phyloP scores from a whole-genome alignment of 2,113 vertebrate genomes.

The Anarrhichthys ocellatus region DNA sequence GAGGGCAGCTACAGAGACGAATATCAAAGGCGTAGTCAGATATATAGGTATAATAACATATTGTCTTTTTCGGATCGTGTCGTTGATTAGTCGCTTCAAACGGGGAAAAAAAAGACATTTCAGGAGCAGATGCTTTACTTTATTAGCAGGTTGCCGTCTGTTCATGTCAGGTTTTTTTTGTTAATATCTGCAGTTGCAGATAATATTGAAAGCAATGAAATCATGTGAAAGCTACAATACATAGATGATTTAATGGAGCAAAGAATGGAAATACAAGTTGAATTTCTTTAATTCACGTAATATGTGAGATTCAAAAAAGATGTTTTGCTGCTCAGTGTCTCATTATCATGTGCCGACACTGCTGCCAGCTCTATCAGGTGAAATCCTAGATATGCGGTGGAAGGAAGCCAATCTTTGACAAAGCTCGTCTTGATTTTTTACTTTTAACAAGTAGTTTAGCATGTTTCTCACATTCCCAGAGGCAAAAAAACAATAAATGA shows the following conservation, averaged over 20 bases:
- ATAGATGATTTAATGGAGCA: constrained; percentile 2
- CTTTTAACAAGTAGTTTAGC: constrained; percentile 40
- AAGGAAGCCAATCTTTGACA: constrained; percentile 14
- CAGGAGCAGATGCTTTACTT: constrained; percentile 36
- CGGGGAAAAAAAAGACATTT: constrained; percentile 1
- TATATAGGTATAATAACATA: constrained; percentile 35
- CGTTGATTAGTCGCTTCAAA: constrained; percentile 19
- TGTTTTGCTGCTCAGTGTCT: neutral
- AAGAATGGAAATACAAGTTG: neutral
- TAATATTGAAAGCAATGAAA: constrained; percentile 3
- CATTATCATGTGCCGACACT: neutral
- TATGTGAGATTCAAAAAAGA: neutral
- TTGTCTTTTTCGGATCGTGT: constrained; percentile 24
- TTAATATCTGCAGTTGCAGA: neutral
- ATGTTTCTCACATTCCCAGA: constrained; percentile 39
- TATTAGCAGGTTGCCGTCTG: constrained; percentile 15
- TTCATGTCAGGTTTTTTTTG: neutral
- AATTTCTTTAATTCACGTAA: neutral
- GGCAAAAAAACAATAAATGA: neutral
- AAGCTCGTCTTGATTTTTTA: constrained; percentile 15
- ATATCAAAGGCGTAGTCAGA: constrained; percentile 17
- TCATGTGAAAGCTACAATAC: neutral
- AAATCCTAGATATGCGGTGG: constrained; percentile 24
- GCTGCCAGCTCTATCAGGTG: neutral
- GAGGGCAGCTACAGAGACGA: constrained; percentile 9